These are phyloP conservation scores for Danio tinwini DNA, from an alignment of 2,797 vertebrate genomes.

Conservation along the genomic window DNA sequence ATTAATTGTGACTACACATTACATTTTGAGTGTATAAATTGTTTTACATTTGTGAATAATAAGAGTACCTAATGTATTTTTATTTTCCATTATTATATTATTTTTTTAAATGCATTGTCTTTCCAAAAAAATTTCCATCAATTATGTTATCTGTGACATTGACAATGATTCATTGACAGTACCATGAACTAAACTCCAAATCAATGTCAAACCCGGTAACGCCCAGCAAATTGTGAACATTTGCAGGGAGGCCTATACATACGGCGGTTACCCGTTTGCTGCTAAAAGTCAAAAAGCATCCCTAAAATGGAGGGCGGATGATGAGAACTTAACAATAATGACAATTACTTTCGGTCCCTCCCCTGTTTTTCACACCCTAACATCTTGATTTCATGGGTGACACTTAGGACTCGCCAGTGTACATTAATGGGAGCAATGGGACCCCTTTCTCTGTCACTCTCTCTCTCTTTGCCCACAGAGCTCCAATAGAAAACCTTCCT, in stretches of 20 bases:
- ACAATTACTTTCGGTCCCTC: conserved; percentile 84
- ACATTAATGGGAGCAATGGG: conserved; percentile 78
- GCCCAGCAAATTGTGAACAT: conserved; percentile 34
- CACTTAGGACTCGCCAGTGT: conserved; percentile 84
- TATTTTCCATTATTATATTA: neutral
- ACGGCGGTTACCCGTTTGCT: conserved; percentile 48
- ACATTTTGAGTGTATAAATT: no score
- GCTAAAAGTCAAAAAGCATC: conserved; percentile 62
- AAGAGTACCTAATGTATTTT: no score
- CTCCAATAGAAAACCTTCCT: neutral
- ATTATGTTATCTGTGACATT: neutral
- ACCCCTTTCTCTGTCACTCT: conserved; percentile 69
- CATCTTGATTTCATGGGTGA: conserved; percentile 89
- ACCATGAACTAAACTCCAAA: conserved; percentile 8
- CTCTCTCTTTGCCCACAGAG: conserved; percentile 31
- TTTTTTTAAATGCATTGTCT: no score
- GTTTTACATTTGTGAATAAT: no score
- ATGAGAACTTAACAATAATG: conserved; percentile 82
- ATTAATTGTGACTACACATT: no score
- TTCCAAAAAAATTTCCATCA: no score
- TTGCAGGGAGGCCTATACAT: conserved; percentile 44
- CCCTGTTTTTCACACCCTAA: conserved; percentile 87
- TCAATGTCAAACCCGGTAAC: conserved; percentile 34
- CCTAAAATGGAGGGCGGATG: conserved; percentile 76
- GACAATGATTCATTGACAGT: neutral